These are phyloP conservation scores for Parazoanthus darwini DNA, from an alignment of 92 coral and sea anemone species.

Conservation along the genomic window DNA sequence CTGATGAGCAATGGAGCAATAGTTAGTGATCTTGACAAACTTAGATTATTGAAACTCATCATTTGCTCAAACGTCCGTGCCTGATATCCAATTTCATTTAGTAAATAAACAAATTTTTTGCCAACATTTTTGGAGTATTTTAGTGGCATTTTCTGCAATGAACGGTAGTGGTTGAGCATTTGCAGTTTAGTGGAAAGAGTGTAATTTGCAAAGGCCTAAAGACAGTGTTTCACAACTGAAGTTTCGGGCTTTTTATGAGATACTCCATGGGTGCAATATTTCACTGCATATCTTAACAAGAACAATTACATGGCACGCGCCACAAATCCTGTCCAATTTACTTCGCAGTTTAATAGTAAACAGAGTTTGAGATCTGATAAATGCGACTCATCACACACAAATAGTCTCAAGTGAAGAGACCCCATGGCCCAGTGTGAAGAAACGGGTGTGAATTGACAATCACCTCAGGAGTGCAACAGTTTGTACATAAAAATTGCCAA, in stretches of 20 bases:
- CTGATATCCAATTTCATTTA: too few relatives aligned
- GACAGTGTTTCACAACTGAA: too few relatives aligned
- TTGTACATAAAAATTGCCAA: background rate
- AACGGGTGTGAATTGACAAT: conserved; percentile 9
- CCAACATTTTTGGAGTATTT: too few relatives aligned
- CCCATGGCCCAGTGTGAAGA: background rate
- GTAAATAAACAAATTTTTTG: too few relatives aligned
- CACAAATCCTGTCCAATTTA: background rate
- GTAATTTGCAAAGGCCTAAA: too few relatives aligned
- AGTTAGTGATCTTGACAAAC: too few relatives aligned
- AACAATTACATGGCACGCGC: conserved; percentile 21
- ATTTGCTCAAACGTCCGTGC: too few relatives aligned
- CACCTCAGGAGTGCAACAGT: background rate
- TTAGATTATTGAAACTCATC: too few relatives aligned
- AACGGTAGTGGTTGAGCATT: too few relatives aligned
- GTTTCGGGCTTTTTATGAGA: background rate
- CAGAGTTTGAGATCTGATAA: background rate
- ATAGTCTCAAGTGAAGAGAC: background rate
- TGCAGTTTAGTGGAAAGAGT: too few relatives aligned
- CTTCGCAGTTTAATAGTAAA: background rate
- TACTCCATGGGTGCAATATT: background rate
- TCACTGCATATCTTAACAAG: background rate
- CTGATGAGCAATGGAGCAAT: too few relatives aligned
- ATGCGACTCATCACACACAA: conserved; percentile 5
- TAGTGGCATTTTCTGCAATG: too few relatives aligned